A percentile compares a stretch with the other conserved stretches of the same genome.
Conservation (phyloP, 2,113 vertebrate species). For the Xyrauchen texanus region DNA sequence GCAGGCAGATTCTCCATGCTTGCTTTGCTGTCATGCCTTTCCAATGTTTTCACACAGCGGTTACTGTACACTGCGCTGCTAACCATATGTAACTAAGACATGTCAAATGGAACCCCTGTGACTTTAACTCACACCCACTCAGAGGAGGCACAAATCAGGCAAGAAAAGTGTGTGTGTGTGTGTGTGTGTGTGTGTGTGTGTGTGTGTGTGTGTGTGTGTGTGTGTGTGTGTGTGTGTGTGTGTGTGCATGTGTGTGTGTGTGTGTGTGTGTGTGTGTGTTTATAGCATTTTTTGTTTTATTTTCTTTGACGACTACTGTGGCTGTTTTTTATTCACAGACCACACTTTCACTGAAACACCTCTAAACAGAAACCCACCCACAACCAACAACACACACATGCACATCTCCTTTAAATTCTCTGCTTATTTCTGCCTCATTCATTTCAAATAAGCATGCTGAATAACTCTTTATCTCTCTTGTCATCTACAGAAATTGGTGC, state of each 20-base stretch:
- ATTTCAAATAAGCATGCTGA: constrained; percentile 10
- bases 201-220: not conserved
- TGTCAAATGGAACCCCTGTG: constrained; percentile 43
- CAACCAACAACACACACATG: not conserved
- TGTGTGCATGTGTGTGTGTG: too few relatives aligned
- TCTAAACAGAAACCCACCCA: constrained; percentile 5
- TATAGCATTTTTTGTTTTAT: constrained; percentile 13
- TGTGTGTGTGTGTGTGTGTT: not conserved
- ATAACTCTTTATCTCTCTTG: constrained; percentile 27
- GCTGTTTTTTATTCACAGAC: constrained; percentile 9
- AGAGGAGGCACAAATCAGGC: not conserved
- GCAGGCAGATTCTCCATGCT: constrained; percentile 42
- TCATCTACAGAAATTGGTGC: constrained; percentile 18
- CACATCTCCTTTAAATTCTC: not conserved
- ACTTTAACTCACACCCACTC: constrained; percentile 40
- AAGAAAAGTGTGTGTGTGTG: not conserved
- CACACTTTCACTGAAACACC: constrained; percentile 6
- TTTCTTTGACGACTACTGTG: constrained; percentile 18
- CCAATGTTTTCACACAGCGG: constrained; percentile 33
- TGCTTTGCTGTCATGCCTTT: constrained; percentile 10
- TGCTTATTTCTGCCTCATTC: constrained; percentile 14
- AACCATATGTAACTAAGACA: constrained; percentile 46
- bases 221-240: not conserved
- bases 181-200: too few relatives aligned
- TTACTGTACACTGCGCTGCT: constrained; percentile 31